Conservation (phyloP, 1,140 invertebrate species). For the Diachasmimorpha longicaudata region DNA sequence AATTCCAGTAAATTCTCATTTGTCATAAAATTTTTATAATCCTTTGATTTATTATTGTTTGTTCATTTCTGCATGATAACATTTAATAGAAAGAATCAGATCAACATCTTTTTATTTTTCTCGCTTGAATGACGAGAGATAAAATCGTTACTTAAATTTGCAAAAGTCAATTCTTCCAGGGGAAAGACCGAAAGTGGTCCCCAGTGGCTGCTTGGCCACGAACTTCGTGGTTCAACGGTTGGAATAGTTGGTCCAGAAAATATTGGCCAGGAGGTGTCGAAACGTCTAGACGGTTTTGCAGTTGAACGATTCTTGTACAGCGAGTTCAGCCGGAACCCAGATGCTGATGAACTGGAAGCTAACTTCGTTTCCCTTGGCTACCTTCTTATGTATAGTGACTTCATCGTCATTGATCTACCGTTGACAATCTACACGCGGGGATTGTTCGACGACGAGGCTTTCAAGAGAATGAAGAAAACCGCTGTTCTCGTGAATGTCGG, state of each 20-base stretch:
- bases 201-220: constrained; percentile 72
- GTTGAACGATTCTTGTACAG: constrained; percentile 69
- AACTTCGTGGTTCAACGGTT: constrained; percentile 74
- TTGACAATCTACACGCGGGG: constrained; percentile 74
- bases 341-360: constrained; percentile 69
- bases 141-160: not conserved
- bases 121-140: not conserved
- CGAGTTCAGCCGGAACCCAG: constrained; percentile 69
- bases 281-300: constrained; percentile 62
- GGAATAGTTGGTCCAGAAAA: constrained; percentile 83
- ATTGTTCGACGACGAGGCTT: constrained; percentile 74
- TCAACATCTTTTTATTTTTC: not conserved
- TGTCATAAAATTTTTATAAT: too few relatives aligned
- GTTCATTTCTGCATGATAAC: too few relatives aligned
- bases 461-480: constrained; percentile 80
- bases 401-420: constrained; percentile 74
- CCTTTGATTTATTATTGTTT: too few relatives aligned
- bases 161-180: constrained; percentile 52
- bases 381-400: constrained; percentile 76
- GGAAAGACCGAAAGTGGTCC: constrained; percentile 68
- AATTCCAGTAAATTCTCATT: too few relatives aligned
- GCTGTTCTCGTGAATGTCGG: constrained; percentile 83
- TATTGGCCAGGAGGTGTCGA: constrained; percentile 76
- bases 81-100: too few relatives aligned
- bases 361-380: constrained; percentile 76